These are phyloP conservation scores for Vespertilio murinus DNA, from an alignment of 2,797 vertebrate genomes.

Conservation along the genomic window DNA sequence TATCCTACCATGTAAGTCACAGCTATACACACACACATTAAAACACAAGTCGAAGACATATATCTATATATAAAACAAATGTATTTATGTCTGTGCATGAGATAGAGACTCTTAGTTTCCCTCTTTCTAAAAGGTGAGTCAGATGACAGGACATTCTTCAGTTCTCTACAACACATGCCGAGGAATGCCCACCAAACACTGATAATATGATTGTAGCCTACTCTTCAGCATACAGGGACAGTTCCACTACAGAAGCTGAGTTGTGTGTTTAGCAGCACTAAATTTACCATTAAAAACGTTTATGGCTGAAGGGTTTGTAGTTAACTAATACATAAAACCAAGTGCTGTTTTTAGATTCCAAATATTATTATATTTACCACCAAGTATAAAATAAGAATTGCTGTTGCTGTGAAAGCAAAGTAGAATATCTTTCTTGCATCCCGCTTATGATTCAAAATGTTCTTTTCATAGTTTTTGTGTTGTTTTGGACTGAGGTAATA, in stretches of 20 bases:
- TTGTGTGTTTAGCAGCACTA: not conserved
- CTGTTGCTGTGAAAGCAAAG: too few relatives aligned
- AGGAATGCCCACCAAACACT: not conserved
- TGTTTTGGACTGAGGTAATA: too few relatives aligned
- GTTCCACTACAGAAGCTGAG: not conserved
- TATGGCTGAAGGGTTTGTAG: not conserved
- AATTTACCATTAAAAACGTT: not conserved
- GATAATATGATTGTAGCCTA: too few relatives aligned
- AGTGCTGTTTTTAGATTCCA: not conserved
- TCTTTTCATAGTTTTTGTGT: too few relatives aligned
- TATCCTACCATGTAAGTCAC: not conserved
- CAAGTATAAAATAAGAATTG: too few relatives aligned
- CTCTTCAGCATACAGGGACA: not conserved
- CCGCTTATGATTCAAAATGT: too few relatives aligned
- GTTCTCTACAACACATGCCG: not conserved
- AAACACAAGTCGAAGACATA: not conserved
- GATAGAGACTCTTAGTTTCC: not conserved
- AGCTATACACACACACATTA: not conserved
- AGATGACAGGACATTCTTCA: not conserved
- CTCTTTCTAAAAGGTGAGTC: not conserved
- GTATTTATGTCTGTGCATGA: not conserved
- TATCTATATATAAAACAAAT: not conserved
- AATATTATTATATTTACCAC: too few relatives aligned
- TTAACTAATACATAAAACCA: not conserved
- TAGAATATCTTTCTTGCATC: too few relatives aligned